These are phyloP conservation scores for Atrina japonica DNA, from an alignment of 2,888 invertebrate species.

Conservation along the genomic window DNA sequence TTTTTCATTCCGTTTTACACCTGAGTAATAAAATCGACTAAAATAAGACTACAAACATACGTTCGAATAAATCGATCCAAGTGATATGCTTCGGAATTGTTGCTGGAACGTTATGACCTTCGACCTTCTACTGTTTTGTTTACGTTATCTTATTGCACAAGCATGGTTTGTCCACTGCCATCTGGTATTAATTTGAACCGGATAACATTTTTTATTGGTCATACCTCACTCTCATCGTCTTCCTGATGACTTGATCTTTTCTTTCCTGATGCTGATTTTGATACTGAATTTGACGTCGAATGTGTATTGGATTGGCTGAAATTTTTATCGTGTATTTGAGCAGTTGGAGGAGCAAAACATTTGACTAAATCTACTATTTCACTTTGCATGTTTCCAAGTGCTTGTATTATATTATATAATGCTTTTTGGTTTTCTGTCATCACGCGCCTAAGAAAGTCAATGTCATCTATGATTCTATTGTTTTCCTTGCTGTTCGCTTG, in stretches of 20 bases:
- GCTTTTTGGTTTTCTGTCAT: constrained; percentile 81
- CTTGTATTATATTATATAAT: constrained; percentile 78
- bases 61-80: too few relatives aligned
- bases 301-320: constrained; percentile 42
- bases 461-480: constrained; percentile 77
- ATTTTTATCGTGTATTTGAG: constrained; percentile 50
- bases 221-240: constrained; percentile 45
- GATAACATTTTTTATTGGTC: too few relatives aligned
- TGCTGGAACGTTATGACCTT: too few relatives aligned
- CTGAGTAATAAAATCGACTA: too few relatives aligned
- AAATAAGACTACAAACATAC: too few relatives aligned
- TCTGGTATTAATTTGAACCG: too few relatives aligned
- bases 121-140: too few relatives aligned
- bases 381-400: constrained; percentile 79
- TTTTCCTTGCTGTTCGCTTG: constrained; percentile 79
- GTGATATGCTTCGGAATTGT: too few relatives aligned
- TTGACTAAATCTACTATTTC: constrained; percentile 76
- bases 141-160: too few relatives aligned
- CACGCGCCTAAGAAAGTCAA: constrained; percentile 78
- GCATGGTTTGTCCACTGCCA: too few relatives aligned
- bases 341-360: constrained; percentile 67
- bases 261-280: constrained; percentile 31
- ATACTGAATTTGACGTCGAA: constrained; percentile 37
- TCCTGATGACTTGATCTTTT: constrained; percentile 42
- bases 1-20: too few relatives aligned